Conservation (phyloP, 2,888 invertebrate species). For the Tillus elongatus region DNA sequence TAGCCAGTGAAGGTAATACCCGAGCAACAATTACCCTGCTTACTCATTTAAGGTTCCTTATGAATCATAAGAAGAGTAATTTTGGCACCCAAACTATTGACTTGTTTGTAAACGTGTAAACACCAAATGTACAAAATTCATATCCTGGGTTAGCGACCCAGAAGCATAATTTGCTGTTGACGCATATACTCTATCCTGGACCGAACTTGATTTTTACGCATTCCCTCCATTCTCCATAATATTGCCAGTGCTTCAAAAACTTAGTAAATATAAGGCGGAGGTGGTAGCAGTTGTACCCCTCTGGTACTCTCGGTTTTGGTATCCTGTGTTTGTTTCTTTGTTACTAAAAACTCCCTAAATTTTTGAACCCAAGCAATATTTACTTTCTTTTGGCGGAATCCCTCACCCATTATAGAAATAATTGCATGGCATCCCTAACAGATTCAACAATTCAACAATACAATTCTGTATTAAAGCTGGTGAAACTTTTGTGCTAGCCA, state of each 20-base stretch:
- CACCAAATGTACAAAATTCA: slow-evolving; percentile 20
- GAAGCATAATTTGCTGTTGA: slow-evolving; percentile 17
- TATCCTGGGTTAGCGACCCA: slow-evolving; percentile 21
- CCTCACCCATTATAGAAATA: background rate
- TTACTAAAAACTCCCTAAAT: background rate
- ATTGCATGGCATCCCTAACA: background rate
- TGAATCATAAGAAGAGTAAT: no score
- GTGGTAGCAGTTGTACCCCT: slow-evolving; percentile 25
- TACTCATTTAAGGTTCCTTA: no score
- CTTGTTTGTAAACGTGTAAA: no score
- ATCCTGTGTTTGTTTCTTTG: slow-evolving; percentile 20
- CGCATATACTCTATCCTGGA: slow-evolving; percentile 20
- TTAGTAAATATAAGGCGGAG: slow-evolving; percentile 21
- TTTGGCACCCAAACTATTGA: no score
- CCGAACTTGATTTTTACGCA: slow-evolving; percentile 21
- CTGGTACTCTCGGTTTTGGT: slow-evolving; percentile 27
- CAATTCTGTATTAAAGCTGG: background rate
- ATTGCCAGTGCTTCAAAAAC: slow-evolving; percentile 22
- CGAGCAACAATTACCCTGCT: no score
- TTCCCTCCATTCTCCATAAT: slow-evolving; percentile 26
- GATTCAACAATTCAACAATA: background rate
- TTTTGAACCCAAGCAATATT: background rate
- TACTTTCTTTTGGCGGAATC: background rate
- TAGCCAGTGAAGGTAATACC: no score
- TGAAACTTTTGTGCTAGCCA: background rate